phyloP scores from a whole-genome alignment of 2,113 vertebrate species.

The Cololabis saira region DNA sequence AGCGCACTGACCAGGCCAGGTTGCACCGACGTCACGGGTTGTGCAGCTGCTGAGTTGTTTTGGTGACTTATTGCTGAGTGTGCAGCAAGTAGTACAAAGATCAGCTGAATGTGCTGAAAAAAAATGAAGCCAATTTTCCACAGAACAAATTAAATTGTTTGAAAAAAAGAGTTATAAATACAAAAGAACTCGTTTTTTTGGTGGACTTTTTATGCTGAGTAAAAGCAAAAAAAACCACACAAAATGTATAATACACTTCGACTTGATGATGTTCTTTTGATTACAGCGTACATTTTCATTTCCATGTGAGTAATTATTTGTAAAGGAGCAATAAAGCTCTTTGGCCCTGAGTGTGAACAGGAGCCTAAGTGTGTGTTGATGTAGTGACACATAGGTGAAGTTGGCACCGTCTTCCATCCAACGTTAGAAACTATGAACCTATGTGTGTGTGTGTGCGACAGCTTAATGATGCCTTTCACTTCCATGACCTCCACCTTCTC shows the following conservation, averaged over 20 bases:
- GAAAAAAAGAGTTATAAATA: slow-evolving; percentile 20
- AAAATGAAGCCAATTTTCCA: slow-evolving; percentile 62
- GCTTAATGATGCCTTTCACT: slow-evolving; percentile 71
- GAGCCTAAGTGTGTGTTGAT: slow-evolving; percentile 58
- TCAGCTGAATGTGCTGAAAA: slow-evolving; percentile 49
- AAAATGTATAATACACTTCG: slow-evolving; percentile 42
- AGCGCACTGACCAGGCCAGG: slow-evolving; percentile 46
- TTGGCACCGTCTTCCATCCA: slow-evolving; percentile 40
- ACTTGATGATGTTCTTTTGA: slow-evolving; percentile 42
- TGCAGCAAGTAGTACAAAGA: slow-evolving; percentile 44
- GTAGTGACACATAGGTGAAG: slow-evolving; percentile 65
- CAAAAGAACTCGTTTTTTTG: slow-evolving; percentile 37
- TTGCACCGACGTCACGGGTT: slow-evolving; percentile 47
- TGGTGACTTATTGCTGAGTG: slow-evolving; percentile 63
- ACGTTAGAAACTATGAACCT: slow-evolving; percentile 44
- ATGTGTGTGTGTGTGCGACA: slow-evolving; percentile 65
- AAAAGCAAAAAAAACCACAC: slow-evolving; percentile 55
- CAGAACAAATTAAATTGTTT: slow-evolving; percentile 32
- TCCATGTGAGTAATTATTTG: slow-evolving; percentile 23
- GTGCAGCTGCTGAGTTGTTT: slow-evolving; percentile 50
- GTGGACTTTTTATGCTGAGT: slow-evolving; percentile 48
- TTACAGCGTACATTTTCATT: slow-evolving; percentile 28
- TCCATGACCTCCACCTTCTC: slow-evolving; percentile 63
- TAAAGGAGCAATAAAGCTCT: slow-evolving; percentile 44
- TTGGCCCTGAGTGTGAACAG: slow-evolving; percentile 48